phyloP scores from a whole-genome alignment of 1,140 invertebrate genomes.

The Magallana ariakensis region DNA sequence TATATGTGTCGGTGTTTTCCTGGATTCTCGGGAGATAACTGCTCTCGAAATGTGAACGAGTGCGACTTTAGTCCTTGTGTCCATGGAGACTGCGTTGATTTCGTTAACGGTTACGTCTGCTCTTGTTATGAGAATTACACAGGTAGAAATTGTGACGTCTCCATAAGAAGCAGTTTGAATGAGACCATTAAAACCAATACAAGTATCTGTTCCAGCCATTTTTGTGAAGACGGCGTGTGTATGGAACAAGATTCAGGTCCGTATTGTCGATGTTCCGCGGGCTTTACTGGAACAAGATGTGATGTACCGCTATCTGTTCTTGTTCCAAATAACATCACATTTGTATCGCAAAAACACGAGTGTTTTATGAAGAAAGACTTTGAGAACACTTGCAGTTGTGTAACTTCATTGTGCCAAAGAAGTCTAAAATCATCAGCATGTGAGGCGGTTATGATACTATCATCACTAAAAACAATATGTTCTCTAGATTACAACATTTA shows the following conservation, averaged over 20 bases:
- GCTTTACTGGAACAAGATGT: slow-evolving; percentile 4
- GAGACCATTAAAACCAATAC: neutral
- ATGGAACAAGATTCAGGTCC: neutral
- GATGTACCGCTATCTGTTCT: neutral
- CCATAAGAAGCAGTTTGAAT: neutral
- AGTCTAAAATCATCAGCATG: neutral
- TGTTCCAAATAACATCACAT: neutral
- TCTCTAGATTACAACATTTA: neutral
- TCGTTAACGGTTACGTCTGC: neutral
- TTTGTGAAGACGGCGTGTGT: neutral
- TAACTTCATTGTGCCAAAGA: neutral
- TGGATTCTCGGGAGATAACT: neutral
- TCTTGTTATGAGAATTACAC: neutral
- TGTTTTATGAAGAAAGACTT: neutral
- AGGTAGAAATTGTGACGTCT: neutral
- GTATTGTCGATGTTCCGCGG: neutral
- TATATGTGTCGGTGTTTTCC: neutral
- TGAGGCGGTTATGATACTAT: neutral
- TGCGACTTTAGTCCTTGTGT: neutral
- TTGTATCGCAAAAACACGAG: neutral
- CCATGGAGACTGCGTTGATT: slow-evolving; percentile 2
- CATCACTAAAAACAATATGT: neutral
- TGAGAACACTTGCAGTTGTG: neutral
- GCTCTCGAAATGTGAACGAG: neutral
- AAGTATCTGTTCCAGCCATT: neutral